Percentiles rank a stretch among this genome's conserved stretches.
Evolutionary conservation across 2,797 vertebrate genomes (phyloP).

Genomic region (Takifugu rubripes): DNA sequence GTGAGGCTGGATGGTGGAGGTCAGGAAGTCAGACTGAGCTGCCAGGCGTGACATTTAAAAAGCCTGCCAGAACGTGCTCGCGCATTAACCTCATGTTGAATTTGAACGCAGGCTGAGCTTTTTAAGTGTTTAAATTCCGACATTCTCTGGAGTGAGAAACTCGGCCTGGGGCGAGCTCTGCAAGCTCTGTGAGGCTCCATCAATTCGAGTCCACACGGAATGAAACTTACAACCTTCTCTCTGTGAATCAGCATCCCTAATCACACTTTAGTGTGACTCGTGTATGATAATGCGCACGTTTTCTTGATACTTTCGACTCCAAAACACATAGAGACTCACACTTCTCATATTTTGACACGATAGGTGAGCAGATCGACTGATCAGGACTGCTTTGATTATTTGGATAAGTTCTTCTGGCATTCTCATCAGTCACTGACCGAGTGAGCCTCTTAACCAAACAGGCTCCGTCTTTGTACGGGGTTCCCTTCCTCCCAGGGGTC

Average conservation of each 20-base stretch:
- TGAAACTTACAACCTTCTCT: too few species aligned
- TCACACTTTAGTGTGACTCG: too few species aligned
- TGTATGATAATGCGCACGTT: too few species aligned
- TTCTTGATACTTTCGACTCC: too few species aligned
- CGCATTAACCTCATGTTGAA: neutral
- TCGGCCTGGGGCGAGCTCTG: too few species aligned
- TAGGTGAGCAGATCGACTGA: constrained; percentile 23
- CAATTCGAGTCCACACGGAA: too few species aligned
- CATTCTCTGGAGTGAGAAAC: too few species aligned
- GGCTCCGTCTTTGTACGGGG: constrained; percentile 25
- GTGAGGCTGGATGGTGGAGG: constrained; percentile 16
- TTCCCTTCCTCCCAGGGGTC: constrained; percentile 35
- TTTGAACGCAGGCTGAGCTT: neutral
- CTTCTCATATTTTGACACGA: too few species aligned
- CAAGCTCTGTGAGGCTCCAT: too few species aligned
- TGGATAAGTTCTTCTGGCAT: constrained; percentile 44
- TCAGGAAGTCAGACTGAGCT: constrained; percentile 24
- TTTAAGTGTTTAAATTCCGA: neutral
- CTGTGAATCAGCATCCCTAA: too few species aligned
- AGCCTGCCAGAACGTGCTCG: constrained; percentile 13
- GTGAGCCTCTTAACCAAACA: constrained; percentile 52
- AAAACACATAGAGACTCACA: too few species aligned
- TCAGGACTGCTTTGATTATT: constrained; percentile 51
- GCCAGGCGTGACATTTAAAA: constrained; percentile 28
- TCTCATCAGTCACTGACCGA: constrained; percentile 50